These are phyloP conservation scores for Pelusios castaneus DNA, from an alignment of 2,113 vertebrate species.

Conservation along the genomic window DNA sequence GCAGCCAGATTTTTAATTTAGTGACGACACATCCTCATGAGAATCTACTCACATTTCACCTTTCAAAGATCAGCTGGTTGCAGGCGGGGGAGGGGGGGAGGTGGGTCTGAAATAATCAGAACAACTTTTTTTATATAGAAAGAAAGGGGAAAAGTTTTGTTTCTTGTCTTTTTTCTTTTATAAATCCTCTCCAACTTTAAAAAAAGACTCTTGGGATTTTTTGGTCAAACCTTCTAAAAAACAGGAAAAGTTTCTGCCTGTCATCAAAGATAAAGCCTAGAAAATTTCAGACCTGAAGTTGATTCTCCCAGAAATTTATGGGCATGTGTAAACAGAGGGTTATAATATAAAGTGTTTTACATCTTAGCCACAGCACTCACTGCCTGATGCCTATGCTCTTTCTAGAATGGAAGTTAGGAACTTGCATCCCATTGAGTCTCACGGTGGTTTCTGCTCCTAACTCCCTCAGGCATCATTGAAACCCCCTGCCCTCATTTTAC, in stretches of 20 bases:
- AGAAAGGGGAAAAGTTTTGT: too few species aligned
- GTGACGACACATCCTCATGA: neutral
- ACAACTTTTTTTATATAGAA: neutral
- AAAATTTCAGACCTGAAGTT: neutral
- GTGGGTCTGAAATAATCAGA: neutral
- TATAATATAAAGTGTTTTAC: neutral
- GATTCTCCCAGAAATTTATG: neutral
- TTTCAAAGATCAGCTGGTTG: neutral
- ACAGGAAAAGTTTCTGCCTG: too few species aligned
- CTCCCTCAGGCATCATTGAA: neutral
- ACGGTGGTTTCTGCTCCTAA: neutral
- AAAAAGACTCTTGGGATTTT: neutral
- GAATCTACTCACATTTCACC: neutral
- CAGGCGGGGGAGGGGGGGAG: accelerated
- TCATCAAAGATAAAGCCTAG: neutral
- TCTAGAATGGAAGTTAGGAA: neutral
- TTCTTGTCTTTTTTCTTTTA: too few species aligned
- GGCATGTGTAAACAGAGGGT: neutral
- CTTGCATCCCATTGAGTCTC: neutral
- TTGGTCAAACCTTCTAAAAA: neutral
- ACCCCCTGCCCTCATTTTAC: neutral
- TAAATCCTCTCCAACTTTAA: neutral
- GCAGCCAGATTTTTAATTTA: neutral
- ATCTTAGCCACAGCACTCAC: neutral
- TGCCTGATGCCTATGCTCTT: neutral